These are phyloP conservation scores for Acleris laterana DNA, from an alignment of 2,888 invertebrate species.

Conservation along the genomic window DNA sequence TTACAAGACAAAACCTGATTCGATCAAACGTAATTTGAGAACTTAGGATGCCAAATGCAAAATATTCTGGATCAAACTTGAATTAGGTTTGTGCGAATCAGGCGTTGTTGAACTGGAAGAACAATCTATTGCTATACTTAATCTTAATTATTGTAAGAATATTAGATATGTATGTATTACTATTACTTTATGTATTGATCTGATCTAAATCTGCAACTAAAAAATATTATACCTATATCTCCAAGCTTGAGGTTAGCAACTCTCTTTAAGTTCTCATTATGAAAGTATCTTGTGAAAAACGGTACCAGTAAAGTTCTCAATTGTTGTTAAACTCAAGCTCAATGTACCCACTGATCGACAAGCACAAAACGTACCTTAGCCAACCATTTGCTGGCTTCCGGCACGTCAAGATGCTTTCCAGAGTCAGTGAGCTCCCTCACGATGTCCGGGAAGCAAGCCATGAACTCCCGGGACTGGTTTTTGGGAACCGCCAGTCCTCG, in stretches of 20 bases:
- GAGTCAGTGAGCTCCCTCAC: slow-evolving; percentile 92
- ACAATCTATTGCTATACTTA: no score
- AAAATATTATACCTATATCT: not conserved
- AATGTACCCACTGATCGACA: slow-evolving; percentile 23
- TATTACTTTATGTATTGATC: not conserved
- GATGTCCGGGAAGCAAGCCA: slow-evolving; percentile 94
- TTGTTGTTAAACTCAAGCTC: slow-evolving; percentile 16
- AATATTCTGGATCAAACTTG: no score
- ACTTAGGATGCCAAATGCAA: no score
- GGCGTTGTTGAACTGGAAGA: no score
- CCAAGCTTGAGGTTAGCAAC: not conserved
- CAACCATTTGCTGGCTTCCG: slow-evolving; percentile 92
- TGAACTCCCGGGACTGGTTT: slow-evolving; percentile 94
- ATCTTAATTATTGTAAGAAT: no score
- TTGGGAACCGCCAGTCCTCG: slow-evolving; percentile 87
- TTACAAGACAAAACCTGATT: no score
- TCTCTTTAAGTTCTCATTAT: not conserved
- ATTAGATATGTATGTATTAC: no score
- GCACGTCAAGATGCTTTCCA: slow-evolving; percentile 89
- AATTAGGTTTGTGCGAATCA: no score
- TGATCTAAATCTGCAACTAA: slow-evolving; percentile 1
- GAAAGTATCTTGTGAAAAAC: not conserved
- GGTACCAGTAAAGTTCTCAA: not conserved
- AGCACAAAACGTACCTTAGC: slow-evolving; percentile 86
- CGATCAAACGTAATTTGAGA: no score